A percentile compares a stretch with the other conserved stretches of the same genome.
Evolutionary conservation across 2,113 vertebrate genomes (phyloP).

Genomic region (Microcebus tavaratra): DNA sequence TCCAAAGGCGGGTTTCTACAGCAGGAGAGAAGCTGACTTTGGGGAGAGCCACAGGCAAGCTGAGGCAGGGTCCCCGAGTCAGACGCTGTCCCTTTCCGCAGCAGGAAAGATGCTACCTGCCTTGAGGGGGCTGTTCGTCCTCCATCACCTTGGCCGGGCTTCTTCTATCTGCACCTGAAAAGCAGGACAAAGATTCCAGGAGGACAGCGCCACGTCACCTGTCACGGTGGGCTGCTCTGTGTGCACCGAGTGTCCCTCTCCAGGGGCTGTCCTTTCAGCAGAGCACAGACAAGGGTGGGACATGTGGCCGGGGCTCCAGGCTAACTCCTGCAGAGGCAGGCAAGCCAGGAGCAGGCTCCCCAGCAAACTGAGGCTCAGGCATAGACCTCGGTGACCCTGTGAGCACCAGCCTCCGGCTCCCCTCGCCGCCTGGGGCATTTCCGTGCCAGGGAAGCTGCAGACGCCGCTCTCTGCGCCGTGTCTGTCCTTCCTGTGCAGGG

Average conservation of each 20-base stretch:
- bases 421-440: accelerated
- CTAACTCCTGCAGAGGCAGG: slow-evolving; percentile 87
- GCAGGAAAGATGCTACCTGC: accelerated
- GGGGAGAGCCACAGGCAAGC: too few species aligned
- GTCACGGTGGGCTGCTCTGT: slow-evolving; percentile 70
- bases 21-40: neutral
- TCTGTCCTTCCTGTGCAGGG: neutral
- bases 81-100: accelerated
- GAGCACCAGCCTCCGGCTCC: neutral
- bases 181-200: accelerated
- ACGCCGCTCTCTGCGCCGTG: neutral
- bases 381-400: slow-evolving; percentile 59
- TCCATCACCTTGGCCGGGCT: too few species aligned
- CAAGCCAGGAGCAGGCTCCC: slow-evolving; percentile 69
- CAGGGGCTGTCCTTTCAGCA: slow-evolving; percentile 88
- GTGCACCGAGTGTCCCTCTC: slow-evolving; percentile 74
- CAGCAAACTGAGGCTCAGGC: slow-evolving; percentile 72
- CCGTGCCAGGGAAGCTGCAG: accelerated
- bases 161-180: too few species aligned
- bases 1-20: neutral
- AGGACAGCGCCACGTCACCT: neutral
- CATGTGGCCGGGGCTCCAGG: slow-evolving; percentile 85
- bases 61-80: accelerated
- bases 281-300: slow-evolving; percentile 84
- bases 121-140: accelerated